These are phyloP conservation scores for Lasioglossum vierecki DNA, from an alignment of 2,888 invertebrate genomes.

Conservation along the genomic window DNA sequence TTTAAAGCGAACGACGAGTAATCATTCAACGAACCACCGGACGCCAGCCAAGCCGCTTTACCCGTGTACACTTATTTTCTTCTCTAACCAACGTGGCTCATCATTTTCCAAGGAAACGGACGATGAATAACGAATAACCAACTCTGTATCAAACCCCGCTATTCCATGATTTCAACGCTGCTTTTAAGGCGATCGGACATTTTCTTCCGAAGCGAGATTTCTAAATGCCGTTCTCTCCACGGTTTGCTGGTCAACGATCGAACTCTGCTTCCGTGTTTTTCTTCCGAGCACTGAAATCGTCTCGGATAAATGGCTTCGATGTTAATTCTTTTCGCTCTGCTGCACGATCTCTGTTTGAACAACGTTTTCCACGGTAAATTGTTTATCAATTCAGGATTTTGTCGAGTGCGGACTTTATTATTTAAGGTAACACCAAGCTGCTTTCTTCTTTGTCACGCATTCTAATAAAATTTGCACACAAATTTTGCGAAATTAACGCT, in stretches of 20 bases:
- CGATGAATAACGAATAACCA: slow-evolving; percentile 19
- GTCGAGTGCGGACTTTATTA: no score
- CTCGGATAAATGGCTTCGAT: background rate
- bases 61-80: background rate
- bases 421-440: no score
- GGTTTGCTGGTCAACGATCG: background rate
- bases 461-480: no score
- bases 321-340: background rate
- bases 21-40: background rate
- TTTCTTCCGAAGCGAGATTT: background rate
- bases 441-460: no score
- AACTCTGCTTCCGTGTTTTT: background rate
- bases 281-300: background rate
- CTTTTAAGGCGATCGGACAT: background rate
- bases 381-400: no score
- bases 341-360: background rate
- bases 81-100: background rate
- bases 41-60: background rate
- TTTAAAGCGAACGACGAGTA: background rate
- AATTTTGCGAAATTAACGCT: background rate
- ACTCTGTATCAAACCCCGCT: background rate
- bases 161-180: background rate
- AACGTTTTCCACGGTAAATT: no score
- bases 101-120: background rate
- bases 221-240: background rate